Base-by-base conservation (phyloP, 2,888 invertebrate species). In the Nematopogon swammerdamellus region DNA sequence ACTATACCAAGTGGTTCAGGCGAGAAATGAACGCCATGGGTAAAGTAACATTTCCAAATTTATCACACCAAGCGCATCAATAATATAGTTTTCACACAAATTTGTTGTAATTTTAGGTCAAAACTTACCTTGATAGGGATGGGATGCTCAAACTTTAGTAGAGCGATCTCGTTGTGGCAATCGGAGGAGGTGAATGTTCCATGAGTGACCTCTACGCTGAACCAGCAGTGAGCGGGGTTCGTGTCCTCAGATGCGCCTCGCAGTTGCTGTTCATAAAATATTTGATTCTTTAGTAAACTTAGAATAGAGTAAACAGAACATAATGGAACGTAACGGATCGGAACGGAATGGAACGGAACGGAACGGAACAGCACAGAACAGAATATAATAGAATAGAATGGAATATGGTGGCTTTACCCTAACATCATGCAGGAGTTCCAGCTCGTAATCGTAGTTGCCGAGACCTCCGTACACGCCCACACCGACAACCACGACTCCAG, bases 381-480 rank as follows among this genome's bases (percentile, higher is more conserved):
- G n/a, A n/a, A n/a, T n/a, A n/a, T n/a, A n/a, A n/a, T n/a, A n/a
- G n/a, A n/a, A n/a, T n/a, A n/a, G n/a, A n/a, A n/a, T n/a, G n/a
- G n/a, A n/a, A n/a, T n/a, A n/a, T n/a, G n/a, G n/a, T n/a, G n/a
- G n/a, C n/a, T n/a, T n/a, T n/a, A n/a, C n/a, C n/a, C 19, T 44
- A 5, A 19, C 19, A 56, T 76, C 92, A 61, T 91, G 93, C 14
- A 97, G 74, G 18, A 97, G 69, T 68, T 97, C 97, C 50, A 97
- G 69, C 61, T 95, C 93, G 70, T 95, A 97, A 63, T 94, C 93
- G 63, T 94, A 95, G 59, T 85, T 87, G 1, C 93, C 94, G 2
- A 88, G 85, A 0, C 97, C 97, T 1, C 92, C 92, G 66, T 93
- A 98, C 25, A 97, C 87, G 59, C 90, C 90, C 3, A 91, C 91